Evolutionary conservation across 2,113 vertebrate species (phyloP).

Genomic region (Scytalopus superciliaris): DNA sequence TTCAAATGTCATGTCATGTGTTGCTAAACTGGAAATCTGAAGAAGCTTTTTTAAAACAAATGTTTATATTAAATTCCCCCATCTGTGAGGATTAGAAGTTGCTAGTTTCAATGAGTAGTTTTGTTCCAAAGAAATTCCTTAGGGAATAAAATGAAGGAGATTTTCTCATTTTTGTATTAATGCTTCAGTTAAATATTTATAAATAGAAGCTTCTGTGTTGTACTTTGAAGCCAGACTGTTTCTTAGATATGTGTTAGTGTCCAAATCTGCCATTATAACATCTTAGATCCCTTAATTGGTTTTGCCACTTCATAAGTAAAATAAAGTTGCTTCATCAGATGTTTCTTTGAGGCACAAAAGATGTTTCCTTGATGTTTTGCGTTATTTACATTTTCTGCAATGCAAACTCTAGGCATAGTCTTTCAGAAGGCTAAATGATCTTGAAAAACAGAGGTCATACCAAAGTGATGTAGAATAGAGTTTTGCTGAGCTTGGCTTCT

Average conservation of each 20-base stretch:
- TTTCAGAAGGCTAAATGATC: not conserved
- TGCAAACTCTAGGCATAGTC: not conserved
- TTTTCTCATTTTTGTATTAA: not conserved
- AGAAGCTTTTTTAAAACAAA: not conserved
- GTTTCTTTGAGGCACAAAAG: not conserved
- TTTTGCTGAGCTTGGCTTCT: not conserved
- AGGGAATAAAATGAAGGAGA: not conserved
- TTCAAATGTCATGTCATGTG: not conserved
- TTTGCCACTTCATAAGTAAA: constrained; percentile 3
- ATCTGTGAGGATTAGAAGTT: not conserved
- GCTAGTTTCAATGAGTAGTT: not conserved
- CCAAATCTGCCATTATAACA: not conserved
- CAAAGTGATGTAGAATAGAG: not conserved
- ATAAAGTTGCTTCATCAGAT: not conserved
- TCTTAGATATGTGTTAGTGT: not conserved
- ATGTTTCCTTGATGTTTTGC: not conserved
- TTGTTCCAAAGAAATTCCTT: not conserved
- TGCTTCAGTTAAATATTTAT: constrained; percentile 30
- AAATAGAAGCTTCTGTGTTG: not conserved
- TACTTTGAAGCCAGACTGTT: constrained; percentile 25
- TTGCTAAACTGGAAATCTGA: not conserved
- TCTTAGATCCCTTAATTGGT: not conserved
- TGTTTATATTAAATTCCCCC: not conserved
- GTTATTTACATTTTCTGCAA: constrained; percentile 7
- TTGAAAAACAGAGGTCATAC: not conserved